These are phyloP conservation scores for Rapana venosa DNA, from an alignment of 2,888 invertebrate genomes.

Conservation along the genomic window DNA sequence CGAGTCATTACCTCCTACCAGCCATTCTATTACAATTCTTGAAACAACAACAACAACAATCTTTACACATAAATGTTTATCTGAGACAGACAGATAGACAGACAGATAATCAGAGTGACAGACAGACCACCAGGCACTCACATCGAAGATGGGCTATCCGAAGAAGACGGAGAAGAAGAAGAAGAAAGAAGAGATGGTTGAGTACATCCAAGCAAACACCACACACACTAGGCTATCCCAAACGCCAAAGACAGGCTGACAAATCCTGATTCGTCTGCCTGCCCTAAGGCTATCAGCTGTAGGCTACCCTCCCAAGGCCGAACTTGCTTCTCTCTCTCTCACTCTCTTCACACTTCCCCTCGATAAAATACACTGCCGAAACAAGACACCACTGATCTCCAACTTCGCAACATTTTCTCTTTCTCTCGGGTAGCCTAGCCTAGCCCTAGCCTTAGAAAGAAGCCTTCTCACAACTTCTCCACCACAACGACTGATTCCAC, in stretches of 20 bases:
- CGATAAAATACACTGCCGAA: too few species aligned
- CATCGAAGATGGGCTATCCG: neutral
- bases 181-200: neutral
- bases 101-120: neutral
- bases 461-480: too few species aligned
- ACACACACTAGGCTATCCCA: too few species aligned
- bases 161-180: neutral
- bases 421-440: too few species aligned
- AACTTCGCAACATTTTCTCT: neutral
- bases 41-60: too few species aligned
- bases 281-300: neutral
- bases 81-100: neutral
- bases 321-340: too few species aligned
- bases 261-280: neutral
- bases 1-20: too few species aligned
- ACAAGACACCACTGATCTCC: neutral
- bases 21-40: too few species aligned
- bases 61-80: too few species aligned
- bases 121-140: neutral
- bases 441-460: too few species aligned
- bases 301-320: neutral
- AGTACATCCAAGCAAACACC: slow-evolving; percentile 32
- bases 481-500: too few species aligned
- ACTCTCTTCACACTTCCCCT: too few species aligned
- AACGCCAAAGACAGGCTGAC: neutral